Evolutionary conservation across 2,113 vertebrate species (phyloP), one percentile per base, ranked within the genome.

Genomic region (Glaucidium brasilianum): DNA sequence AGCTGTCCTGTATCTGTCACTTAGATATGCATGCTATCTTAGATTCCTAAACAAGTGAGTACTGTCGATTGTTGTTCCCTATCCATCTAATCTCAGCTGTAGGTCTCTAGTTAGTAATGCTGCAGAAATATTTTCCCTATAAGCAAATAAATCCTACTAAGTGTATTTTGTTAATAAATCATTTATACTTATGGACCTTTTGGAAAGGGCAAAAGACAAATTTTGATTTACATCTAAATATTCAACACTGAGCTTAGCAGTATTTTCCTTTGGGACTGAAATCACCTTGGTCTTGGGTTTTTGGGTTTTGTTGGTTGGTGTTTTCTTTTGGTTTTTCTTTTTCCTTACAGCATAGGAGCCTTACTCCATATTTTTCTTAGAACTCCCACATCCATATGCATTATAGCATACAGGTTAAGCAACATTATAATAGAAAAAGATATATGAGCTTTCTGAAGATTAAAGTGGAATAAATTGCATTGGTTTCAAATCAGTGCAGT

Each of bases 111-210:
- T 82, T 45, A 80, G n/a, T 9, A 60, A 60, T 13, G 19, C 7
- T 76, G 25, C 26, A 79, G 52, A 80, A 47, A 2, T 49, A 9
- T 37, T 63, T 59, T 59, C 26, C 45, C 14, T 68, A n/a, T 15
- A 37, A 66, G 12, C 9, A 88, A 85, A 89, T 77, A 77, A 72
- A 81, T 84, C 60, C 88, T 86, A 69, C 49, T 85, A 67, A 79
- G 3, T 50, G 19, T 17, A 86, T 30, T 74, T 6, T 41, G 34
- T 35, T 91, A 79, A 91, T 68, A 56, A 68, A 60, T 85, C 7
- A 64, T 62, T 87, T 71, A 67, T 64, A 47, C 0, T 56, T 74
- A 63, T 15, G 11, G 11, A 62, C 34, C 5, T 58, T 85, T 74
- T 37, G 14, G 39, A 63, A 85, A 88, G n/a, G n/a, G 25, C 30